These are phyloP conservation scores for Cathartes aura DNA, from an alignment of 2,113 vertebrate species.

Conservation along the genomic window DNA sequence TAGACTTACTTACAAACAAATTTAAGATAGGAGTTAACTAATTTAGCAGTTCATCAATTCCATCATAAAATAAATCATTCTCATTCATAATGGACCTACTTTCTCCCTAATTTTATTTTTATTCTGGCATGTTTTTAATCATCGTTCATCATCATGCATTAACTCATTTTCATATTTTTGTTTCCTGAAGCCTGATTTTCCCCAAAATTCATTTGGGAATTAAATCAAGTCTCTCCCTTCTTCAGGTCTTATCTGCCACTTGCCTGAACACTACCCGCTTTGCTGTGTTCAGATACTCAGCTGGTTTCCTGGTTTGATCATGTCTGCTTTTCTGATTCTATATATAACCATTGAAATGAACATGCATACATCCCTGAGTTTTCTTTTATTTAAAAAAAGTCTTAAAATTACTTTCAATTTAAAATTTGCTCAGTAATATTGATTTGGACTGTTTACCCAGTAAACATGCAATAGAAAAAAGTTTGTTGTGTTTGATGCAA, in stretches of 20 bases:
- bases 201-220: neutral
- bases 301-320: neutral
- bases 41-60: neutral
- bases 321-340: neutral
- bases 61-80: conserved; percentile 7
- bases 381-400: neutral
- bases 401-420: neutral
- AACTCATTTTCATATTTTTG: neutral
- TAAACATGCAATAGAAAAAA: neutral
- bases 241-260: neutral
- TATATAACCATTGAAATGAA: neutral
- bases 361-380: neutral
- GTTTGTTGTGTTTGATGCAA: neutral
- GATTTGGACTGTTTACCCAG: neutral
- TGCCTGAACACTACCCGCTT: neutral
- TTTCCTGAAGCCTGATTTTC: neutral
- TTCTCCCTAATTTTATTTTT: conserved; percentile 19
- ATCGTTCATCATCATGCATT: neutral
- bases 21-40: neutral
- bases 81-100: conserved; percentile 36
- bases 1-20: neutral
- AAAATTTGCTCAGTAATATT: neutral
- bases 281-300: neutral
- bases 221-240: neutral
- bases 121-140: neutral